A percentile compares a stretch with the other conserved stretches of the same genome.
Conservation (phyloP, 2,888 invertebrate genomes). For the Xanthia icteritia region DNA sequence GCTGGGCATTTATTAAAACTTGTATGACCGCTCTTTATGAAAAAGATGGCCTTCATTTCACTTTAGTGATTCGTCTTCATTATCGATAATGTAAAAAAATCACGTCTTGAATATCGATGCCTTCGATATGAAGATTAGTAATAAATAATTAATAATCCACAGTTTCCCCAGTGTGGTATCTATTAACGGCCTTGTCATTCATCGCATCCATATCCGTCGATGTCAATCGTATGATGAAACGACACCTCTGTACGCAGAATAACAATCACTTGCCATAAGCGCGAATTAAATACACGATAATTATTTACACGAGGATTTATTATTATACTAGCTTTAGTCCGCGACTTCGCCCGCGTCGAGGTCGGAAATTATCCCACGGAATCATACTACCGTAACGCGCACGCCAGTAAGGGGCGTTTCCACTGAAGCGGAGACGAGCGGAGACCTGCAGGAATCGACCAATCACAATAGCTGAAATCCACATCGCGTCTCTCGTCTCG, state of each 20-base stretch:
- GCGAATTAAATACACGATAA: conserved; percentile 64
- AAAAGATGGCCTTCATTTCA: neutral
- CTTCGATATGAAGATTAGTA: conserved; percentile 14
- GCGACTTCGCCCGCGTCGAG: too few species aligned
- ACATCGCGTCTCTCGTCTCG: too few species aligned
- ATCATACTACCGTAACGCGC: too few species aligned
- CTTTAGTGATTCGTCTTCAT: neutral
- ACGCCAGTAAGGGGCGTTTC: too few species aligned
- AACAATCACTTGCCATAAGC: conserved; percentile 69
- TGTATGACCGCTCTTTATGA: neutral
- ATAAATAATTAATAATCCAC: conserved; percentile 35
- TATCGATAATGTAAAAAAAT: conserved; percentile 19
- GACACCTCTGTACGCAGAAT: conserved; percentile 70
- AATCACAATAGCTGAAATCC: too few species aligned
- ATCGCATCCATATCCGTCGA: conserved; percentile 70
- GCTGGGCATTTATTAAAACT: conserved; percentile 15
- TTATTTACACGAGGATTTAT: conserved; percentile 46
- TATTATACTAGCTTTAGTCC: neutral
- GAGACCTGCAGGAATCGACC: too few species aligned
- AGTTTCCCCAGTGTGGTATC: conserved; percentile 50
- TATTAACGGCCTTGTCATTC: conserved; percentile 60
- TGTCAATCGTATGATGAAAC: conserved; percentile 75
- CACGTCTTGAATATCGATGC: neutral
- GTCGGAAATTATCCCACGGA: too few species aligned
- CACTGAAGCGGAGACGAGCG: too few species aligned